Evolutionary conservation across 2,888 invertebrate genomes (phyloP).

Genomic region (Melanargia galathea): DNA sequence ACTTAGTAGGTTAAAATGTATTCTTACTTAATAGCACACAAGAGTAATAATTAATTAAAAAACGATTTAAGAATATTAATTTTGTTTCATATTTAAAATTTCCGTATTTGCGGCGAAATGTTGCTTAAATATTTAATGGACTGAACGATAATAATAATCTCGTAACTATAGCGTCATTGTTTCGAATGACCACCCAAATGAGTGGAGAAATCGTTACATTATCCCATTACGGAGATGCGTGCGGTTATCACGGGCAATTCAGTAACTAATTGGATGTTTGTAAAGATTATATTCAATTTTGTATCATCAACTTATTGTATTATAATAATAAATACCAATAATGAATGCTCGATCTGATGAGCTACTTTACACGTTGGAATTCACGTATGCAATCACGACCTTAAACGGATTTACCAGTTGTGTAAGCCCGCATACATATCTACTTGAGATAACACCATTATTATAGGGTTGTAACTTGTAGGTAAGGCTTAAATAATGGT

Average conservation of each 20-base stretch:
- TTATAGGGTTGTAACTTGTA: neutral
- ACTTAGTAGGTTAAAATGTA: no score
- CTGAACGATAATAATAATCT: slow-evolving; percentile 19
- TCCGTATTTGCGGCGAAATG: neutral
- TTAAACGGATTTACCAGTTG: slow-evolving; percentile 7
- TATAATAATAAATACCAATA: neutral
- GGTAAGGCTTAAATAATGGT: neutral
- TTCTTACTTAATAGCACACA: no score
- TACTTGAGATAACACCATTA: neutral
- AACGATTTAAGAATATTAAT: no score
- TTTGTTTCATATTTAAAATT: no score
- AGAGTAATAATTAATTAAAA: no score
- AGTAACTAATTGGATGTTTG: neutral
- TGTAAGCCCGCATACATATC: slow-evolving; percentile 1
- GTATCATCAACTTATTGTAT: neutral
- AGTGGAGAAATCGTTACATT: slow-evolving; percentile 58
- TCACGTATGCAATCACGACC: neutral
- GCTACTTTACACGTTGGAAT: neutral
- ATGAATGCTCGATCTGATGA: neutral
- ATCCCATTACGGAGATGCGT: slow-evolving; percentile 36
- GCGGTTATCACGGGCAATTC: neutral
- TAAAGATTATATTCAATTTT: slow-evolving; percentile 11
- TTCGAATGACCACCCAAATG: slow-evolving; percentile 55
- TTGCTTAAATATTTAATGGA: slow-evolving; percentile 24
- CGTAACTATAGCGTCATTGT: slow-evolving; percentile 52